Percentiles rank a stretch among this genome's conserved stretches.
Conservation (phyloP, 2,888 invertebrate species). For the Agrotis puta region DNA sequence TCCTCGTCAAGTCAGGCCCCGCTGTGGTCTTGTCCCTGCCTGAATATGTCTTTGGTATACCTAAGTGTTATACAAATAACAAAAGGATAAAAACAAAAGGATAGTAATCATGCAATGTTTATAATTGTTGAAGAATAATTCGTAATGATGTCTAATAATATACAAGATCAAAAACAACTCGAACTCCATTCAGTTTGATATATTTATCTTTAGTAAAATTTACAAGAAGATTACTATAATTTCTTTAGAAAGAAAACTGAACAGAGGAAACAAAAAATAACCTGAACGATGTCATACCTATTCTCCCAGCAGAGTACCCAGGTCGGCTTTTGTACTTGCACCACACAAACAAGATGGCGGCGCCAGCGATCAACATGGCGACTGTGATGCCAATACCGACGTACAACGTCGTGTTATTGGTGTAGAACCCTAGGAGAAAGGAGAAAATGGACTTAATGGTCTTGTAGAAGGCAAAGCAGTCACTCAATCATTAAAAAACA, state of each 20-base stretch:
- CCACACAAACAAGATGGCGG: conserved; percentile 82
- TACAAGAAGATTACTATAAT: no score
- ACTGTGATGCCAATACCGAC: conserved; percentile 84
- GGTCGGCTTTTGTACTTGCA: conserved; percentile 80
- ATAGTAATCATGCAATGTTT: background rate
- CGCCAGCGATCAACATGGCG: conserved; percentile 81
- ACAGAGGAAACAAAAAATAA: background rate
- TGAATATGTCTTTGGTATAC: conserved; percentile 82
- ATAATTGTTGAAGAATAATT: no score
- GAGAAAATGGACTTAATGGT: background rate
- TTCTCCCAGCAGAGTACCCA: conserved; percentile 82
- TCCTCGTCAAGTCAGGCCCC: conserved; percentile 83
- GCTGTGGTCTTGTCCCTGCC: conserved; percentile 79
- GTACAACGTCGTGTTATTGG: conserved; percentile 80
- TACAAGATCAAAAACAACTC: no score
- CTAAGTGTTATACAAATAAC: conserved; percentile 63
- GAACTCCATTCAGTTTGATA: no score
- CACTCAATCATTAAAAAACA: background rate
- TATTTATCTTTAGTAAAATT: no score
- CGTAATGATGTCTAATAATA: no score
- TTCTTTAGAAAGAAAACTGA: no score
- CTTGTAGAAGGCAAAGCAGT: no score
- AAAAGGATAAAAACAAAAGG: conserved; percentile 14
- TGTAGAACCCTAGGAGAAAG: conserved; percentile 75
- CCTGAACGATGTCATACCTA: conserved; percentile 70